These are phyloP conservation scores for Ametastegia equiseti DNA, from an alignment of 2,888 invertebrate species.

Conservation along the genomic window DNA sequence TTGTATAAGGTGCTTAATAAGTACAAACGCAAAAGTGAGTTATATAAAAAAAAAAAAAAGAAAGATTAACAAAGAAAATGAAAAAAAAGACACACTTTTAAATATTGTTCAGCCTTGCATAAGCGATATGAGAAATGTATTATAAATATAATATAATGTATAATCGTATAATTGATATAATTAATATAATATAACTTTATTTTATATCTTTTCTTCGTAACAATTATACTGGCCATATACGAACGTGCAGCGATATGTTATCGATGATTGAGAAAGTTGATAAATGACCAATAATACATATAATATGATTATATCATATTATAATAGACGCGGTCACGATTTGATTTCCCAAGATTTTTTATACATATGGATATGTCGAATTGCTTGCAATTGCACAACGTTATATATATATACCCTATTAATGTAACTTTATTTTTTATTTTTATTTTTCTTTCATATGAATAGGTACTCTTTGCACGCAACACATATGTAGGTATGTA, in stretches of 20 bases:
- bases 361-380: conserved; percentile 33
- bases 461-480: conserved; percentile 21
- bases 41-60: no score
- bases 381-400: conserved; percentile 35
- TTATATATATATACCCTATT: conserved; percentile 19
- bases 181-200: conserved; percentile 42
- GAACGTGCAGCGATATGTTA: conserved; percentile 49
- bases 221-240: conserved; percentile 62
- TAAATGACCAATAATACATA: not conserved
- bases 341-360: not conserved
- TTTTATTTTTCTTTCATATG: not conserved
- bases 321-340: conserved; percentile 6
- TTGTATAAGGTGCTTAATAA: not conserved
- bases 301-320: not conserved
- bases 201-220: conserved; percentile 48
- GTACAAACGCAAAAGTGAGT: not conserved
- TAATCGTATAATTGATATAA: conserved; percentile 45
- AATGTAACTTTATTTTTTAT: not conserved
- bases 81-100: conserved; percentile 11
- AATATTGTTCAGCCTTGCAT: conserved; percentile 17
- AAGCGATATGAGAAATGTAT: conserved; percentile 29
- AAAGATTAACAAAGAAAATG: not conserved
- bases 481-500: not conserved
- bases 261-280: conserved; percentile 7
- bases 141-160: conserved; percentile 12